phyloP scores from a whole-genome alignment of 2,888 invertebrate species.

The Torymus tubicola region DNA sequence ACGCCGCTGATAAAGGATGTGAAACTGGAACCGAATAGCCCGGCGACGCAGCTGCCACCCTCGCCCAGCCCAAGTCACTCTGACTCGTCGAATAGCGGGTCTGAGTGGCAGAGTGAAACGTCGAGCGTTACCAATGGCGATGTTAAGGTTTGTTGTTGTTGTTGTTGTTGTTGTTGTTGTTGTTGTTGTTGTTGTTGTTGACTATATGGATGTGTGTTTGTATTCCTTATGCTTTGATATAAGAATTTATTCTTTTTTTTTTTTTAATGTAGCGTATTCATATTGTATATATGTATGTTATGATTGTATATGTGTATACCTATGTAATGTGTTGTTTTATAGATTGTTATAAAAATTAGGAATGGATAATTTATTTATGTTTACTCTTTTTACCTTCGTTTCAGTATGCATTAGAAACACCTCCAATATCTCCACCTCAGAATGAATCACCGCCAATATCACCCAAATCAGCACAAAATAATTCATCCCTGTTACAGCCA shows the following conservation, averaged over 20 bases:
- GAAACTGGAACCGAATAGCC: conserved; percentile 67
- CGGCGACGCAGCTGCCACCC: conserved; percentile 63
- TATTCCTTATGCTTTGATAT: no score
- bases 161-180: background rate
- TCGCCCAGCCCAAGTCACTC: conserved; percentile 69
- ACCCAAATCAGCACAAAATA: conserved; percentile 63
- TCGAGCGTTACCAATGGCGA: conserved; percentile 53
- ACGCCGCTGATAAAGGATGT: conserved; percentile 53
- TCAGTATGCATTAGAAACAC: conserved; percentile 71
- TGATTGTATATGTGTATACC: background rate
- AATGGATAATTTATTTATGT: conserved; percentile 7
- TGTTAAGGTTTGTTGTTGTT: conserved; percentile 60
- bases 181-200: background rate
- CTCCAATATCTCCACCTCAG: conserved; percentile 76
- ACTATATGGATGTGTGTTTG: background rate
- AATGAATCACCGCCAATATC: conserved; percentile 71
- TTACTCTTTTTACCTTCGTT: conserved; percentile 27
- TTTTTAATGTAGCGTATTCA: no score
- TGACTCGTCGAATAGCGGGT: conserved; percentile 65
- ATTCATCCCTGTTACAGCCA: conserved; percentile 58
- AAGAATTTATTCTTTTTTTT: no score
- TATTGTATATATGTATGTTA: no score
- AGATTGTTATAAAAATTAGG: background rate
- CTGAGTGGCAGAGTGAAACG: conserved; percentile 64
- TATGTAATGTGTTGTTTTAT: background rate